Conservation (phyloP, 2,888 invertebrate genomes). For the Oxyteleia sp. region DNA sequence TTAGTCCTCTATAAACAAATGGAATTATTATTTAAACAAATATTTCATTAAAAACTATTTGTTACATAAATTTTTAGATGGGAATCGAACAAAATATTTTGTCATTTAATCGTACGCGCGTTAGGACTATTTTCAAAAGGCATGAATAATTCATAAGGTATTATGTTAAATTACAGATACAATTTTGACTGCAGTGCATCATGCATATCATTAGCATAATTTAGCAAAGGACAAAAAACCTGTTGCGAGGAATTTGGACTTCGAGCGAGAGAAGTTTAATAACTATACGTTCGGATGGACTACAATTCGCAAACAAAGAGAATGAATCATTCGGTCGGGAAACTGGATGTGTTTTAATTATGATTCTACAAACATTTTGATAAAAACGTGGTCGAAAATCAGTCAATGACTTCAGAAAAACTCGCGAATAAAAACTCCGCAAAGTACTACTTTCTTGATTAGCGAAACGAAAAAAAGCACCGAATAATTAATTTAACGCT, state of each 20-base stretch:
- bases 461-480: no score
- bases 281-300: neutral
- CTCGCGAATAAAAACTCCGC: neutral
- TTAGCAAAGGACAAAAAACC: slow-evolving; percentile 41
- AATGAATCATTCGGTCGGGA: slow-evolving; percentile 1
- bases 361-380: neutral
- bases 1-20: no score
- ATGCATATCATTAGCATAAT: slow-evolving; percentile 27
- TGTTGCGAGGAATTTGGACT: slow-evolving; percentile 51
- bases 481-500: no score
- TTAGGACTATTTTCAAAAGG: slow-evolving; percentile 14
- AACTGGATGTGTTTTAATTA: neutral
- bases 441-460: neutral
- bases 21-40: no score
- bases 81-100: slow-evolving; percentile 34
- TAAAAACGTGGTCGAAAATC: slow-evolving; percentile 7
- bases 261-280: slow-evolving; percentile 20
- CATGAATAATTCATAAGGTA: slow-evolving; percentile 21
- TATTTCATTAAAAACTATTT: no score
- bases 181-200: slow-evolving; percentile 9
- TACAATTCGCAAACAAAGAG: neutral
- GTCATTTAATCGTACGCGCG: neutral
- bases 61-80: no score
- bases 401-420: slow-evolving; percentile 20
- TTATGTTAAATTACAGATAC: slow-evolving; percentile 26